Evolutionary conservation across 2,797 vertebrate genomes (phyloP).

Genomic region (Erpetoichthys calabaricus): DNA sequence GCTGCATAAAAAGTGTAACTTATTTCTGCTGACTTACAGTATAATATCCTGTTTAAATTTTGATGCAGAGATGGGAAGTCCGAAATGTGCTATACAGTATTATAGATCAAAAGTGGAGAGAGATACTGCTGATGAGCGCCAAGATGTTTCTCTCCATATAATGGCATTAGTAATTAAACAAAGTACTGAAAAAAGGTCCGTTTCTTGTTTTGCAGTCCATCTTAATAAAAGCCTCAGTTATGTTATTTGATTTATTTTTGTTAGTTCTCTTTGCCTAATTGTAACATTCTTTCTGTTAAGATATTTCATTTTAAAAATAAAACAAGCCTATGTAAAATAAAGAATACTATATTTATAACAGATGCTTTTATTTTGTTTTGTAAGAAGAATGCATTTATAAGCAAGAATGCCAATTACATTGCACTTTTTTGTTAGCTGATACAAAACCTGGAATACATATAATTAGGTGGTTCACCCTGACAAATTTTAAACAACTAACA

Average conservation of each 20-base stretch:
- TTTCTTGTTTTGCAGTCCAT: conserved; percentile 7
- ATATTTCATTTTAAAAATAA: conserved; percentile 19
- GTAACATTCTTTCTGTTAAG: conserved; percentile 21
- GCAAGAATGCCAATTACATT: too few relatives aligned
- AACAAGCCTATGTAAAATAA: conserved; percentile 25
- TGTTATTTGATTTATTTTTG: conserved; percentile 8
- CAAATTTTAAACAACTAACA: too few relatives aligned
- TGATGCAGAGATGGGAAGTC: too few relatives aligned
- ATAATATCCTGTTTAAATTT: too few relatives aligned
- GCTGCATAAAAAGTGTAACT: too few relatives aligned
- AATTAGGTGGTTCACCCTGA: too few relatives aligned
- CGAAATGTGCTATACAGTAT: too few relatives aligned
- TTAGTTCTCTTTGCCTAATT: conserved; percentile 20
- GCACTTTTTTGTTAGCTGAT: too few relatives aligned
- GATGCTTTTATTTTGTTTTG: conserved; percentile 5
- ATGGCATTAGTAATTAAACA: conserved; percentile 5
- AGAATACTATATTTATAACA: conserved; percentile 32
- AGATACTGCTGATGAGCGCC: too few relatives aligned
- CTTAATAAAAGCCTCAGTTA: conserved; percentile 5
- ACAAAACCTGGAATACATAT: too few relatives aligned
- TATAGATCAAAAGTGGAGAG: too few relatives aligned
- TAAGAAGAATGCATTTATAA: background rate
- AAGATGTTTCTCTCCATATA: background rate
- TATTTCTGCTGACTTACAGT: too few relatives aligned
- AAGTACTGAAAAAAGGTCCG: conserved; percentile 6